Evolutionary conservation across 1,140 invertebrate species (phyloP), one percentile per base, ranked within the genome.

Genomic region (Cydia amplana): DNA sequence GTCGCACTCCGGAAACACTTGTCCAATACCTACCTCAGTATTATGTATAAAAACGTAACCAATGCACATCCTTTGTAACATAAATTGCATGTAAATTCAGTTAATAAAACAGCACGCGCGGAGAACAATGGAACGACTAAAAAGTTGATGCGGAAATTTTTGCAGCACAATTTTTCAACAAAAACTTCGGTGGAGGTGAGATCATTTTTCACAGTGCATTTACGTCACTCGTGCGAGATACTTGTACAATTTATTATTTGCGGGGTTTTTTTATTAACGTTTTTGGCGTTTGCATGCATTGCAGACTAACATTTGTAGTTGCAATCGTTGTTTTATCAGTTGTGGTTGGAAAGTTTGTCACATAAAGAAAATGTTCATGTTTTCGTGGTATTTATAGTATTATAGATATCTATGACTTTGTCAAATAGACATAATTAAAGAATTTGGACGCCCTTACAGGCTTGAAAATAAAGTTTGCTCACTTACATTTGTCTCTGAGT

Each of bases 141-240:
- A 60, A 60, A 60, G 55, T 60, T 60, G 55, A 60, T 60, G 55
- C 20, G 55, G 20, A 60, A 60, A 60, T 60, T 60, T 60, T 23
- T 20, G 18, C 55, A 60, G 55, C 55, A 23, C 55, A 60, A 60
- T 60, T 60, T 60, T 60, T 23, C 55, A 60, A 60, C 55, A 60
- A 60, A 23, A 60, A 60, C 55, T 60, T 60, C n/a, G 23, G 55
- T 12, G 55, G 18, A 60, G 55, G 55, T 60, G 55, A 60, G 55
- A 60, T 60, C 55, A 60, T 60, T 60, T 60, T 60, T 60, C 55
- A 60, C 55, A 20, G 18, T 23, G 55, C 55, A 10, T 20, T 60
- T 20, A 60, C 55, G 55, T 60, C 55, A 60, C 6, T 55, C 16
- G 20, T 23, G 55, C 7, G 55, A 60, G 20, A 60, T 60, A 60